phyloP scores from a whole-genome alignment of 1,140 invertebrate genomes.

The Mactra quadrangularis region DNA sequence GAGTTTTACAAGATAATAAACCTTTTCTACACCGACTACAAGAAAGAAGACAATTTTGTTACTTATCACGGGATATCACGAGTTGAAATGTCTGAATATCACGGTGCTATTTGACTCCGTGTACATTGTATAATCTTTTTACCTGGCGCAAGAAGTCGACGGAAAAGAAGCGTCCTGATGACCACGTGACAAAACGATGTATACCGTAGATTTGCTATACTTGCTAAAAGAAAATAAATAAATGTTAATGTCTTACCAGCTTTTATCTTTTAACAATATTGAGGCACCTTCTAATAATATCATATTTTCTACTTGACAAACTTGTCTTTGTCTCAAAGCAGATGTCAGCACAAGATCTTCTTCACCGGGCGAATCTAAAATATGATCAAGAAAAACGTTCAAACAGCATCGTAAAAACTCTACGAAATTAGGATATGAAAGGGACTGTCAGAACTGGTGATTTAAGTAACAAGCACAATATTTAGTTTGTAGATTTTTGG shows the following conservation, averaged over 20 bases:
- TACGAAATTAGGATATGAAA: background rate
- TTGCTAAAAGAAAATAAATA: no score
- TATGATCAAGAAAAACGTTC: background rate
- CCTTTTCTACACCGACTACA: slow-evolving; percentile 59
- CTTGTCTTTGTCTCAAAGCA: slow-evolving; percentile 17
- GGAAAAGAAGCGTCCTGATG: background rate
- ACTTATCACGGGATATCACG: background rate
- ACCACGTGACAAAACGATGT: background rate
- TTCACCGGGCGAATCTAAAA: slow-evolving; percentile 19
- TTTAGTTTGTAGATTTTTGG: background rate
- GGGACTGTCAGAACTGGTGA: no score
- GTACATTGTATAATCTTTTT: background rate
- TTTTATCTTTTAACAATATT: slow-evolving; percentile 30
- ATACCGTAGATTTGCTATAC: background rate
- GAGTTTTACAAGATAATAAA: slow-evolving; percentile 35
- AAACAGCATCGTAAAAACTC: background rate
- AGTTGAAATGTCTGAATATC: background rate
- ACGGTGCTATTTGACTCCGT: background rate
- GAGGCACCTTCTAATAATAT: slow-evolving; percentile 48
- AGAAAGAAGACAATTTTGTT: slow-evolving; percentile 1
- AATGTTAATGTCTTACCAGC: no score
- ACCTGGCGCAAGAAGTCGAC: background rate
- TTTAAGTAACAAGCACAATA: background rate
- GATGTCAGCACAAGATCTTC: slow-evolving; percentile 22
- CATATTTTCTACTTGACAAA: slow-evolving; percentile 32